phyloP scores from a whole-genome alignment of 2,797 vertebrate genomes.

The Sebastes itinus region DNA sequence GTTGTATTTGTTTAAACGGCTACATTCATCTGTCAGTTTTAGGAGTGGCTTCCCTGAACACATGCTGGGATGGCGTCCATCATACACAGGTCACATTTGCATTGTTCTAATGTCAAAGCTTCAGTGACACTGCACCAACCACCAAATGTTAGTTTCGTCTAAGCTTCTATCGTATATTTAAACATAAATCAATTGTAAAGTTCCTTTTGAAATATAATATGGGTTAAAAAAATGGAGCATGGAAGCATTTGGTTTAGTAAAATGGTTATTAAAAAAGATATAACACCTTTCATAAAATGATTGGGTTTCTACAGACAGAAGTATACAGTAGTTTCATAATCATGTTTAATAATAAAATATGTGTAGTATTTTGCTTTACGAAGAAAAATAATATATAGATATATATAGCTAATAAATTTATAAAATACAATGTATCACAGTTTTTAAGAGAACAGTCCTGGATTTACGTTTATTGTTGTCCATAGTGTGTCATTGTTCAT shows the following conservation, averaged over 20 bases:
- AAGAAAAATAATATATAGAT: not conserved
- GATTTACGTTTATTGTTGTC: not conserved
- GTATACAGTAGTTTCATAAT: not conserved
- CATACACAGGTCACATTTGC: not conserved
- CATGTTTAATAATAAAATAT: not conserved
- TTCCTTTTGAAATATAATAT: not conserved
- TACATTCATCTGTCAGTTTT: not conserved
- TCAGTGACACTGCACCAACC: not conserved
- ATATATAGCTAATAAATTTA: not conserved
- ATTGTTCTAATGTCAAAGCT: not conserved
- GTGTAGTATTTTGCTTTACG: not conserved
- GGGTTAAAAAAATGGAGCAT: not conserved
- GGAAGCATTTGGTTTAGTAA: not conserved
- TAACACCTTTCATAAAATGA: not conserved
- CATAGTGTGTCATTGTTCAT: not conserved
- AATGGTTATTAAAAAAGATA: not conserved
- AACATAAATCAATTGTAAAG: not conserved
- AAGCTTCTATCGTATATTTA: not conserved
- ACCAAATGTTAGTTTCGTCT: not conserved
- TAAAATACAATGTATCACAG: not conserved
- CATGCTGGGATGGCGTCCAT: not conserved
- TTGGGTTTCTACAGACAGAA: not conserved
- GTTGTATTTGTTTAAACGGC: slow-evolving; percentile 1
- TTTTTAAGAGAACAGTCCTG: not conserved
- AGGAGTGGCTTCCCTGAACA: not conserved